A percentile compares a stretch with the other conserved stretches of the same genome.
Conservation (phyloP, 2,797 vertebrate species). For the Echeneis naucrates region DNA sequence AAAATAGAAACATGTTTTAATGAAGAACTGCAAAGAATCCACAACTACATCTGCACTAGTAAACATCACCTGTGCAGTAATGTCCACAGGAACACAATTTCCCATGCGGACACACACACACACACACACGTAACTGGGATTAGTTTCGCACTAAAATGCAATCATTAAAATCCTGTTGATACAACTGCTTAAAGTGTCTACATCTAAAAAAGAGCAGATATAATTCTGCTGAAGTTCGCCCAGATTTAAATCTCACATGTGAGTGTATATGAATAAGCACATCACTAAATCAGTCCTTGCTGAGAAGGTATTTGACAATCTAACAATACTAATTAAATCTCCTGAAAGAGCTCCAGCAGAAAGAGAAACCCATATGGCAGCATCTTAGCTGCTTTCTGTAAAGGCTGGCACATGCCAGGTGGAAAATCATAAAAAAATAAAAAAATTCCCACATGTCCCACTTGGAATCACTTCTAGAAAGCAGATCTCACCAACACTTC, state of each 20-base stretch:
- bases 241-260: background rate
- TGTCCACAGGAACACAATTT: too few relatives aligned
- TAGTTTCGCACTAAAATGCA: background rate
- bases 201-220: background rate
- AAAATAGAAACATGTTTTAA: background rate
- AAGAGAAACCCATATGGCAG: slow-evolving; percentile 36
- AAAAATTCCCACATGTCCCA: slow-evolving; percentile 39
- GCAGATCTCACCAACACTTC: slow-evolving; percentile 18
- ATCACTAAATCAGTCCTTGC: slow-evolving; percentile 12
- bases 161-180: background rate
- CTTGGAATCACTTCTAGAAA: slow-evolving; percentile 29
- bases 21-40: background rate
- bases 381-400: slow-evolving; percentile 20
- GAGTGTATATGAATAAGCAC: slow-evolving; percentile 3
- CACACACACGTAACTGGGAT: background rate
- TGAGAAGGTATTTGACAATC: slow-evolving; percentile 10
- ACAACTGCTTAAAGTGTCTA: background rate
- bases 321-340: background rate
- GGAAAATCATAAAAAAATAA: slow-evolving; percentile 28
- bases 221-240: too few relatives aligned
- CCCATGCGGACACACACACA: too few relatives aligned
- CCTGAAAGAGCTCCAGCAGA: slow-evolving; percentile 13
- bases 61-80: too few relatives aligned
- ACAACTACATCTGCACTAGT: too few relatives aligned
- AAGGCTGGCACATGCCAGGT: slow-evolving; percentile 39